Evolutionary conservation across 2,888 invertebrate genomes (phyloP).

Genomic region (Eumerus sabulonum): DNA sequence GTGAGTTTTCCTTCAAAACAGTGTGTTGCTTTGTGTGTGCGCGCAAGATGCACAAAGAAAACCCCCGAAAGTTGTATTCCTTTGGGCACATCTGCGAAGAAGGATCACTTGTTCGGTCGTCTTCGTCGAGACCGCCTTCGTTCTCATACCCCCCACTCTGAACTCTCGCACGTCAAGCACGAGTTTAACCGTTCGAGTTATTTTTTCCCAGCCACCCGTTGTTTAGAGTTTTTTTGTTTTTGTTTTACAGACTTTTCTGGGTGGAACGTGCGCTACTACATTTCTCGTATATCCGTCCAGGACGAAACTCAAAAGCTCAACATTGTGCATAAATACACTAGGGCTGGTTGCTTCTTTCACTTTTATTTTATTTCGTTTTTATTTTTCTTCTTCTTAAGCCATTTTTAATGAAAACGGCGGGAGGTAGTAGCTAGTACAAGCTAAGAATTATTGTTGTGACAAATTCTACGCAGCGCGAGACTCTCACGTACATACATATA

Average conservation of each 20-base stretch:
- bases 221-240: conserved; percentile 34
- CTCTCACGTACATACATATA: conserved; percentile 47
- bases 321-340: conserved; percentile 62
- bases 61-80: conserved; percentile 66
- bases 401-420: conserved; percentile 66
- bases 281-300: conserved; percentile 61
- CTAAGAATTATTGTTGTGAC: conserved; percentile 66
- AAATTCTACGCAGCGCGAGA: conserved; percentile 68
- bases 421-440: conserved; percentile 50
- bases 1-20: conserved; percentile 16
- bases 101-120: conserved; percentile 50
- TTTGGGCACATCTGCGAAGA: conserved; percentile 67
- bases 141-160: too few relatives aligned
- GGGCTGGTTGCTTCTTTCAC: conserved; percentile 18
- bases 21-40: not conserved
- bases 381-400: conserved; percentile 56
- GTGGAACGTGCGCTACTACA: conserved; percentile 58
- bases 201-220: conserved; percentile 56
- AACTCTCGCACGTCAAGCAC: conserved; percentile 41
- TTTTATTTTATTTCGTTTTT: conserved; percentile 22
- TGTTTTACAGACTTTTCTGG: conserved; percentile 38
- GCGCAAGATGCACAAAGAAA: conserved; percentile 44
- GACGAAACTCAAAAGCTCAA: conserved; percentile 58
- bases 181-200: not conserved
- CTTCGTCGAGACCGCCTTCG: too few relatives aligned